phyloP scores from a whole-genome alignment of 37 sponge, comb jelly and placozoan genomes.

The Ianthella basta region DNA sequence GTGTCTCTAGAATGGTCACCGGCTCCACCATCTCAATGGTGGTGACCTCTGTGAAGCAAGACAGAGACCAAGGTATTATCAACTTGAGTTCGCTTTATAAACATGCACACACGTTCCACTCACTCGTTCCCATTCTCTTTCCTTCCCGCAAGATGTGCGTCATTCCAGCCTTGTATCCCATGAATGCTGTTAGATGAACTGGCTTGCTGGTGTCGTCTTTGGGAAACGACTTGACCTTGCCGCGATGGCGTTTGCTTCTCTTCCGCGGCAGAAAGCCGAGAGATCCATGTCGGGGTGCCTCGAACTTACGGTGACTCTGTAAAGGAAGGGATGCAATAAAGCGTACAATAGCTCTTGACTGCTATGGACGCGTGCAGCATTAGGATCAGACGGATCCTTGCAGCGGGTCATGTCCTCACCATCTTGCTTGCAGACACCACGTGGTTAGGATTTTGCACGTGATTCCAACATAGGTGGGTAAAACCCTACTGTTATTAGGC shows the following conservation, averaged over 20 bases:
- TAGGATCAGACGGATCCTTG: background rate
- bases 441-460: background rate
- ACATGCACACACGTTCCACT: conserved; percentile 32
- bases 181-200: conserved; percentile 95
- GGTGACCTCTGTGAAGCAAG: conserved; percentile 68
- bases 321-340: background rate
- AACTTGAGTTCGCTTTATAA: background rate
- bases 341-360: background rate
- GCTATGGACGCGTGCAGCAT: too few relatives aligned
- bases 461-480: background rate
- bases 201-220: conserved; percentile 95
- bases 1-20: conserved; percentile 96
- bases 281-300: conserved; percentile 98
- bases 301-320: conserved; percentile 98
- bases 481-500: background rate
- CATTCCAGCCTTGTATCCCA: conserved; percentile 99
- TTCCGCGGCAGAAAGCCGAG: conserved; percentile 99
- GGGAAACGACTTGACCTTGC: conserved; percentile 99
- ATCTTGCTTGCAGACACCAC: background rate
- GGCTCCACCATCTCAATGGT: conserved; percentile 98
- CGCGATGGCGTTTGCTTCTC: conserved; percentile 87
- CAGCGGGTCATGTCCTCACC: conserved; percentile 21
- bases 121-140: conserved; percentile 93
- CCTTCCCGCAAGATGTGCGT: conserved; percentile 95
- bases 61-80: background rate